Base-by-base conservation (phyloP, 2,888 invertebrate species). In the Macrosoma leucophasiata region DNA sequence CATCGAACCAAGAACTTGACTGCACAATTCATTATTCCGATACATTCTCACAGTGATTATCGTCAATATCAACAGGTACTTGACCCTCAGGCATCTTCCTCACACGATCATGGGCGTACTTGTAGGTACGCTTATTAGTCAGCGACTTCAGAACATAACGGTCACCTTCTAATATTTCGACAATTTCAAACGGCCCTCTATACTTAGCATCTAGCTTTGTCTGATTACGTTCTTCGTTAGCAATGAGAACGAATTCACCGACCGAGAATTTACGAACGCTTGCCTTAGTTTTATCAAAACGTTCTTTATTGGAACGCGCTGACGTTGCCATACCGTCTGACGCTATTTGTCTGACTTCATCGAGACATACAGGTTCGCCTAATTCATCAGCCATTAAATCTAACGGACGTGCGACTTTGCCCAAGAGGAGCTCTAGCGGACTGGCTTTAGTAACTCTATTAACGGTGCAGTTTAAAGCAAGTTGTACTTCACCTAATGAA, bases 361-460 rank as follows among this genome's bases (percentile, higher is more conserved):
- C n/a, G n/a, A n/a, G n/a, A n/a, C n/a, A n/a, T n/a, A n/a, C n/a
- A n/a, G n/a, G n/a, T n/a, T n/a, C n/a, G n/a, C n/a, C n/a, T n/a
- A n/a, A n/a, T n/a, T n/a, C n/a, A n/a, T n/a, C n/a, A n/a, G n/a
- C n/a, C n/a, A n/a, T n/a, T n/a, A n/a, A n/a, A n/a, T n/a, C 12
- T 1, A 20, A 4, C 0, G 45, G 46, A 23, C 41, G 21, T 9
- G 46, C 41, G 14, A 57, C 18, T 9, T 21, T 32, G 2, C 50
- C 52, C 1, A 59, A 41, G 1, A 60, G n/a, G 0, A 51, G 12
- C 12, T 64, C 58, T 2, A 60, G 33, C 1, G 47, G 53, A 21
- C 46, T 48, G 2, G 50, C 41, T 27, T 48, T 49, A 1, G 52
- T n/a, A n/a, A n/a, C n/a, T 56, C 49, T 32, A 37, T 45, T 35